A percentile compares a stretch with the other conserved stretches of the same genome.
Evolutionary conservation across 1,140 invertebrate genomes (phyloP).

Genomic region (Orussus abietinus): DNA sequence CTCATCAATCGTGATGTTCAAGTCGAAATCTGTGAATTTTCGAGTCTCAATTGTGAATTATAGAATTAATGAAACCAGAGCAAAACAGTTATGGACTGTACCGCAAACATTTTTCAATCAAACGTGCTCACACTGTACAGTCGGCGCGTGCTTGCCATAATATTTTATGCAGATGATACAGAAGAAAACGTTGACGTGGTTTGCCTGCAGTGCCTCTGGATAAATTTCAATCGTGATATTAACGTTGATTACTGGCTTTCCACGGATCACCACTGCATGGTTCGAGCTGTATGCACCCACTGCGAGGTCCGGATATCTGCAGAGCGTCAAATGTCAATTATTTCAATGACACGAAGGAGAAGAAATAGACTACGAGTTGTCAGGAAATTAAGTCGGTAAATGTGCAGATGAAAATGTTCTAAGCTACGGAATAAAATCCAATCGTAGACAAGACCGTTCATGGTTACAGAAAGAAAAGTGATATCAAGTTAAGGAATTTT

Average conservation of each 20-base stretch:
- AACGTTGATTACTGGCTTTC: conserved; percentile 56
- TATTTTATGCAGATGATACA: conserved; percentile 31
- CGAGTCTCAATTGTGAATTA: neutral
- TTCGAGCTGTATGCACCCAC: conserved; percentile 61
- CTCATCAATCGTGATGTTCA: conserved; percentile 22
- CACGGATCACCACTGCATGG: conserved; percentile 55
- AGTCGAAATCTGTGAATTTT: conserved; percentile 11
- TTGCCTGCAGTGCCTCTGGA: conserved; percentile 45
- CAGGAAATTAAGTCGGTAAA: too few species aligned
- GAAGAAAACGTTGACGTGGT: conserved; percentile 46
- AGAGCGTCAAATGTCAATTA: too few species aligned
- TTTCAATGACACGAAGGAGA: too few species aligned
- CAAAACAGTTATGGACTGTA: too few species aligned
- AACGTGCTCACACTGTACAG: conserved; percentile 20
- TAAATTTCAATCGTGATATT: conserved; percentile 17
- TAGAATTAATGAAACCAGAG: neutral
- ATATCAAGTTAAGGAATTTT: too few species aligned
- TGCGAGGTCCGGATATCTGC: conserved; percentile 54
- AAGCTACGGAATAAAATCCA: too few species aligned
- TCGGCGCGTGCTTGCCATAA: conserved; percentile 12
- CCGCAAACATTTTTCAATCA: too few species aligned
- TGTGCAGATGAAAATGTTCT: too few species aligned
- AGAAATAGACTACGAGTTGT: too few species aligned
- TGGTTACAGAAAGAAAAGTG: too few species aligned
- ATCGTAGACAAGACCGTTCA: too few species aligned